Base-by-base conservation (phyloP, 2,888 invertebrate species). In the Timema cristinae region DNA sequence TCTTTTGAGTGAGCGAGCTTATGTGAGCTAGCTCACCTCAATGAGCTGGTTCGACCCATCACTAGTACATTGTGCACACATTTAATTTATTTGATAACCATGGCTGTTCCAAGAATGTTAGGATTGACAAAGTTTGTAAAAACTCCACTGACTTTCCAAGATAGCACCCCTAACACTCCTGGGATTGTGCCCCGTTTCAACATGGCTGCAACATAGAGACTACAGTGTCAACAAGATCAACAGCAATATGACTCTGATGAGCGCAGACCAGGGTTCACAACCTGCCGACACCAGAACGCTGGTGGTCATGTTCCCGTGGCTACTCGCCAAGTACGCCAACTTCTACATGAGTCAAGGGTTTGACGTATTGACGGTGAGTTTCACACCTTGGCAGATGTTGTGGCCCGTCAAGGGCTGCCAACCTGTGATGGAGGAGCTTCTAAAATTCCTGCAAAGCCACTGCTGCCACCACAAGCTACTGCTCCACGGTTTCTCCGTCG, bases 401-500 rank as follows among this genome's bases (percentile, higher is more conserved):
- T 81, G 82, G 77, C 85, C 85, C 13, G 78, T 77, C 1, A 79
- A 76, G 67, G 82, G 83, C 70, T 79, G 79, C 59, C 81, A 82
- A 32, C 32, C 32, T 2, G 88, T 94, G 68, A 92, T 94, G 0
- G 85, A 84, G 1, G 91, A 94, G 77, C 83, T 94, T 49, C 80
- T 95, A 48, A 88, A 89, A 76, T 92, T 95, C 79, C 83, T 95
- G 80, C 85, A 89, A 50, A 84, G 85, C 69, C 91, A 93, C 78
- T 85, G 86, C 63, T 80, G 82, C 70, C 89, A 89, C 71, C 85
- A 88, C 48, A 91, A 92, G 5, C 82, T 94, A 74, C 83, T 94
- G 54, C 81, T 95, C 52, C 95, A 97, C 82, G 95, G 95, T 2
- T 95, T 96, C 83, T 95, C 95, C 0, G 94, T 96, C 0, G 96